Conservation (phyloP, 2,113 vertebrate genomes). For the Ameiurus melas region DNA sequence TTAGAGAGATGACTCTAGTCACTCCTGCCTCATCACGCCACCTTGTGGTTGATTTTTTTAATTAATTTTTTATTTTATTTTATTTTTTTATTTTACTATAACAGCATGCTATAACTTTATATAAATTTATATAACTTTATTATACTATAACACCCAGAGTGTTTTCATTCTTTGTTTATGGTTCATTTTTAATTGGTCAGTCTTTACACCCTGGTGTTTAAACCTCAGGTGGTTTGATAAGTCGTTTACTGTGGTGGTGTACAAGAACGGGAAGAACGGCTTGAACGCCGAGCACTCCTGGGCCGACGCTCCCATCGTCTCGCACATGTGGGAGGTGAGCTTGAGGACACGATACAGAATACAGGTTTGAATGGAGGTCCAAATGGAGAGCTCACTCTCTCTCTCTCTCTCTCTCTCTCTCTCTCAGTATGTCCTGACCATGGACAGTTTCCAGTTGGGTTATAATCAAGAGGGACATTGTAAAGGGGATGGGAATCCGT, state of each 20-base stretch:
- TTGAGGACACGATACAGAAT: not conserved
- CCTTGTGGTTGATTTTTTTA: no score
- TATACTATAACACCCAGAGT: not conserved
- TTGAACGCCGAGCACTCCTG: slow-evolving; percentile 86
- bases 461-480: slow-evolving; percentile 90
- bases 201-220: not conserved
- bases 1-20: not conserved
- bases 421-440: slow-evolving; percentile 79
- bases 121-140: no score
- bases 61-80: no score
- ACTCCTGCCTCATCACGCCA: no score
- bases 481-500: slow-evolving; percentile 79
- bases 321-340: slow-evolving; percentile 87
- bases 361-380: not conserved
- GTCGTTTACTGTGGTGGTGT: slow-evolving; percentile 82
- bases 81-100: not conserved
- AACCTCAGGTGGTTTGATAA: slow-evolving; percentile 88
- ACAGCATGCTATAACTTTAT: no score
- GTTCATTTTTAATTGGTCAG: not conserved
- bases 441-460: slow-evolving; percentile 84
- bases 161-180: not conserved
- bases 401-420: not conserved
- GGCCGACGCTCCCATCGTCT: slow-evolving; percentile 83
- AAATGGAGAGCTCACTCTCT: not conserved
- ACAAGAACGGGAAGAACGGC: slow-evolving; percentile 84